Conservation (phyloP, 2,113 vertebrate species). For the Tachuris rubrigastra region DNA sequence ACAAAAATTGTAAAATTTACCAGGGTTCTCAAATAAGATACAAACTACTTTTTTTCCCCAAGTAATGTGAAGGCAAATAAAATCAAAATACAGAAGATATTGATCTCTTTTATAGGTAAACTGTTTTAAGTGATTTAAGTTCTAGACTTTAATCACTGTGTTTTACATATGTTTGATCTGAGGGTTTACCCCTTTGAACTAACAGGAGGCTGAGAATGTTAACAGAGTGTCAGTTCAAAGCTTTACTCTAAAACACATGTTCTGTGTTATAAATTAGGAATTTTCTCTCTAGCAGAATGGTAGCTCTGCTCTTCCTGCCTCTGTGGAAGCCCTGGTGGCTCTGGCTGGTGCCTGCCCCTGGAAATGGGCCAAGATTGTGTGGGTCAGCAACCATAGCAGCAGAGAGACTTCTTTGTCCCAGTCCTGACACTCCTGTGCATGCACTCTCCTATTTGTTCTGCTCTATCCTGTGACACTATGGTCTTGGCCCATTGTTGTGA, state of each 20-base stretch:
- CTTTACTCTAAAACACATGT: neutral
- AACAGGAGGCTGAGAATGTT: neutral
- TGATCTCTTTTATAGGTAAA: neutral
- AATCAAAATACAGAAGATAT: neutral
- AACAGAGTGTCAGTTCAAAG: neutral
- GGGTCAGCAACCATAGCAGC: accelerated
- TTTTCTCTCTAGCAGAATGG: neutral
- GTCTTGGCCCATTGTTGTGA: neutral
- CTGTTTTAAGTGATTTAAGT: neutral
- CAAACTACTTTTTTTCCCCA: neutral
- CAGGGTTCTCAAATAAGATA: neutral
- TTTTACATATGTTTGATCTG: neutral
- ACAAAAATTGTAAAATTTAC: neutral
- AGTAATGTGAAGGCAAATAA: neutral
- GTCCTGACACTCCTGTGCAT: neutral
- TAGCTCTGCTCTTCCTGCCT: neutral
- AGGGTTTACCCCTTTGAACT: neutral
- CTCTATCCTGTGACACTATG: accelerated
- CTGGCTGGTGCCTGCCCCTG: accelerated
- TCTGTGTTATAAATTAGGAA: neutral
- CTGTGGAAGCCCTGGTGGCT: neutral
- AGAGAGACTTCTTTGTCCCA: neutral
- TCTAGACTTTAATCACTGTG: neutral
- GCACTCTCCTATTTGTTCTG: neutral
- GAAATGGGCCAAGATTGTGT: accelerated